Base-by-base conservation (phyloP, 2,797 vertebrate genomes). In the Dromococcyx pavoninus region DNA sequence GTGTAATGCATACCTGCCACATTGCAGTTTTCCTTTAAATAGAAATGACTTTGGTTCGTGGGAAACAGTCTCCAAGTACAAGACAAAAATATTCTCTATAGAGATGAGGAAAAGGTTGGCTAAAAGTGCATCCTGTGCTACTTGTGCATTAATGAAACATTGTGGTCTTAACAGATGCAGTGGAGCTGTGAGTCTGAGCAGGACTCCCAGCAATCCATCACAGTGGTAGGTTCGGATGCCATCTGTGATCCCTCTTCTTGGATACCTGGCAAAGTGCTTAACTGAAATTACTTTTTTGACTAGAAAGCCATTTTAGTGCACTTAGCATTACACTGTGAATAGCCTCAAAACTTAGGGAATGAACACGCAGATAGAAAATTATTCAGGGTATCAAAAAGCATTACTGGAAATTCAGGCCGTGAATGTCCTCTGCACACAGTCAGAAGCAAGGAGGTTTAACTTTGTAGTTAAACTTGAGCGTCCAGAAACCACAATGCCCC, bases 121-220 rank as follows among this genome's bases (percentile, higher is more conserved):
- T 43, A 13, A 85, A 90, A 88, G 48, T 1, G 4, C 43, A 41
- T 74, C 53, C 51, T 73, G 10, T 46, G 37, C n/a, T 79, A 3
- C 18, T 35, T 33, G 62, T 44, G 86, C 76, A 72, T 57, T 78
- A 61, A 61, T 60, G 69, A 87, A 37, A 46, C 0, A 0, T 21
- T 56, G 61, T 69, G 51, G 57, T 61, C 28, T 41, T 37, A 27
- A 54, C 66, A 84, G 82, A 54, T 69, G 61, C 9, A 8, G 53
- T 7, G 35, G 67, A 79, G 43, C 81, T 37, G 33, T 0, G 28
- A 77, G 72, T 57, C 37, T 30, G 39, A 82, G 35, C 13, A 0
- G 8, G 37, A 28, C 61, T 86, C 46, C 5, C 58, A 43, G 77
- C 11, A 4, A 64, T 70, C 39, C 0, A 0, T 53, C 13, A 0